A percentile compares a stretch with the other conserved stretches of the same genome.
phyloP scores from a whole-genome alignment of 2,797 vertebrate species.

The Gobionotothen gibberifrons region DNA sequence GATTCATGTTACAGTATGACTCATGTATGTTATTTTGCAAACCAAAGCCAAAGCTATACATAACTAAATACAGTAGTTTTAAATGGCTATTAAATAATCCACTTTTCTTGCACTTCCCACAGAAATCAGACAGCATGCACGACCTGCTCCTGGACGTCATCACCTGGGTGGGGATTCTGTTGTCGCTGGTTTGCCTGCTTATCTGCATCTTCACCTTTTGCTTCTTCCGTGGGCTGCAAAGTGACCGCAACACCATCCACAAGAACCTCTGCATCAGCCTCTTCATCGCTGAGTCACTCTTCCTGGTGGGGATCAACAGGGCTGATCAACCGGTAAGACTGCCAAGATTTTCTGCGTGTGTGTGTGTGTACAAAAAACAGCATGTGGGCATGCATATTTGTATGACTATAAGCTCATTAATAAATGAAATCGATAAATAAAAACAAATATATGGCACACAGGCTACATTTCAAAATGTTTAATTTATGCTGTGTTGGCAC shows the following conservation, averaged over 20 bases:
- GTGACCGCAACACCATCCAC: slow-evolving; percentile 97
- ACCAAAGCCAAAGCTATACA: slow-evolving; percentile 28
- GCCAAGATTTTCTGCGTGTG: background rate
- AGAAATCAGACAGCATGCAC: slow-evolving; percentile 93
- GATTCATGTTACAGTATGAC: slow-evolving; percentile 41
- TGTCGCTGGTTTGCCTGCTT: slow-evolving; percentile 96
- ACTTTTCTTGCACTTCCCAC: slow-evolving; percentile 37
- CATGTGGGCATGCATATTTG: background rate
- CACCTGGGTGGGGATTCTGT: slow-evolving; percentile 97
- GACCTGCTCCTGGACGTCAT: slow-evolving; percentile 96
- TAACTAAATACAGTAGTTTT: slow-evolving; percentile 1
- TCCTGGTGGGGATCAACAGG: slow-evolving; percentile 96
- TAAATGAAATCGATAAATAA: background rate
- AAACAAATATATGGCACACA: slow-evolving; percentile 15
- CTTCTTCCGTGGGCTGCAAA: slow-evolving; percentile 98
- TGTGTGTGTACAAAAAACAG: background rate
- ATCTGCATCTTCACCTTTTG: slow-evolving; percentile 99
- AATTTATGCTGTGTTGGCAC: slow-evolving; percentile 30
- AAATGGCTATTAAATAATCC: background rate
- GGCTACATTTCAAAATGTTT: slow-evolving; percentile 26
- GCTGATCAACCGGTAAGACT: slow-evolving; percentile 94
- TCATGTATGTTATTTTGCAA: slow-evolving; percentile 28
- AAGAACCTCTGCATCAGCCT: slow-evolving; percentile 98
- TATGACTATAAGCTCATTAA: background rate
- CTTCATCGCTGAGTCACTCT: slow-evolving; percentile 96